phyloP scores from a whole-genome alignment of 2,797 vertebrate species.

The Rhinogobio ventralis region DNA sequence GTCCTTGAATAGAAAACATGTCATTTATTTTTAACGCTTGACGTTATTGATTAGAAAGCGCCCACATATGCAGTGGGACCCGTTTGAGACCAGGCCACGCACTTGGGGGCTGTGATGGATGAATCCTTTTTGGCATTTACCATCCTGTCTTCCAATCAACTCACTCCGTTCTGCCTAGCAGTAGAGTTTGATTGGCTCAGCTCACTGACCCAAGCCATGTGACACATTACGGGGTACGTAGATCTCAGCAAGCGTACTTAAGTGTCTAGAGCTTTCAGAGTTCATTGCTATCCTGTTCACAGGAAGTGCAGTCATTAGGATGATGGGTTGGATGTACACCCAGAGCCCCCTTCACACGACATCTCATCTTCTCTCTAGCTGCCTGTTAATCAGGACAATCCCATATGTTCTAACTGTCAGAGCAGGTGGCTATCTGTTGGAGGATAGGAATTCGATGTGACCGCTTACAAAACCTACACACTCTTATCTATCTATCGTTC shows the following conservation, averaged over 20 bases:
- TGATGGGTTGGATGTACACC: slow-evolving; percentile 27
- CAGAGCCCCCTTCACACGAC: slow-evolving; percentile 27
- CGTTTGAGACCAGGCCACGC: slow-evolving; percentile 9
- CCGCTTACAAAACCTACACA: slow-evolving; percentile 53
- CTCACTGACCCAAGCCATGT: slow-evolving; percentile 42
- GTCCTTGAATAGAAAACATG: not conserved
- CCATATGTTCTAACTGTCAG: slow-evolving; percentile 78
- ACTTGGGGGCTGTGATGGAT: slow-evolving; percentile 39
- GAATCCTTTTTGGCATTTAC: slow-evolving; percentile 37
- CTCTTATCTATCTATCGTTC: not conserved
- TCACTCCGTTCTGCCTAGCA: slow-evolving; percentile 33
- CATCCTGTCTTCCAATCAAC: slow-evolving; percentile 30
- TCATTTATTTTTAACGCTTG: not conserved
- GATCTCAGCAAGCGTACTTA: slow-evolving; percentile 54
- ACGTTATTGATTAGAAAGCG: slow-evolving; percentile 13
- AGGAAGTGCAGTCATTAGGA: slow-evolving; percentile 31
- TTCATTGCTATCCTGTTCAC: slow-evolving; percentile 14
- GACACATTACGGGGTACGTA: slow-evolving; percentile 46
- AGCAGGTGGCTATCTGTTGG: slow-evolving; percentile 79
- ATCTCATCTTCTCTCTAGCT: slow-evolving; percentile 48
- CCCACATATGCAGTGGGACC: not conserved
- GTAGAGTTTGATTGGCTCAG: slow-evolving; percentile 48
- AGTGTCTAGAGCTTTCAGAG: slow-evolving; percentile 19
- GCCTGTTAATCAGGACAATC: slow-evolving; percentile 60
- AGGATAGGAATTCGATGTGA: slow-evolving; percentile 62